A percentile compares a stretch with the other conserved stretches of the same genome.
Evolutionary conservation across 2,113 vertebrate species (phyloP).

Genomic region (Eidolon helvum): DNA sequence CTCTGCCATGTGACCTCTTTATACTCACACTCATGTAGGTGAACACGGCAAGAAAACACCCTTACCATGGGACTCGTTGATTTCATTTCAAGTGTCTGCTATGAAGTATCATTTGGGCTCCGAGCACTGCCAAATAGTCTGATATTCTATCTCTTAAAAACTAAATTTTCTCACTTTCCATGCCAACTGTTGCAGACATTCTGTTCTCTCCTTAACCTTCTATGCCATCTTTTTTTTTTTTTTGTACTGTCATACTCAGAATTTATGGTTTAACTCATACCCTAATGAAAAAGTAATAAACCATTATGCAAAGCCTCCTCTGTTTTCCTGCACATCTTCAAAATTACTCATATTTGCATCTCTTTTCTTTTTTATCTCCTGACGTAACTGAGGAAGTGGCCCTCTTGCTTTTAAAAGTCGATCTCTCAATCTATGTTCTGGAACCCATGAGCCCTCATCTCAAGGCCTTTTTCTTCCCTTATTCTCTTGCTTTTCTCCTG

Average conservation of each 20-base stretch:
- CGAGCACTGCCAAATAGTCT: not conserved
- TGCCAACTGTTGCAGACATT: not conserved
- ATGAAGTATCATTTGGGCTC: not conserved
- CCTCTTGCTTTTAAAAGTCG: not conserved
- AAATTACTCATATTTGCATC: not conserved
- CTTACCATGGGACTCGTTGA: not conserved
- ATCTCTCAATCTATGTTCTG: not conserved
- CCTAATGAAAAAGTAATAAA: not conserved
- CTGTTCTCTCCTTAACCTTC: not conserved
- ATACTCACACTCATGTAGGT: not conserved
- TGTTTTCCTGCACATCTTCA: not conserved
- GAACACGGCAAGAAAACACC: not conserved
- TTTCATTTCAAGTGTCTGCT: not conserved
- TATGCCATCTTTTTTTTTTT: not conserved
- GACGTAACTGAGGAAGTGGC: not conserved
- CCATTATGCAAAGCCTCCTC: not conserved
- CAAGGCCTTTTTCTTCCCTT: not conserved
- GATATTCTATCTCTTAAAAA: not conserved
- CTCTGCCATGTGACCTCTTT: not conserved
- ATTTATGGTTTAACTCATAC: not conserved
- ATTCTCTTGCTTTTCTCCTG: not conserved
- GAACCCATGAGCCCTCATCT: not conserved
- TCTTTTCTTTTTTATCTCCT: not conserved
- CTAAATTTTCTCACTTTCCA: not conserved
- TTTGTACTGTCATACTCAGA: not conserved